Evolutionary conservation across 2,113 vertebrate genomes (phyloP).

Genomic region (Benthochromis sp.): DNA sequence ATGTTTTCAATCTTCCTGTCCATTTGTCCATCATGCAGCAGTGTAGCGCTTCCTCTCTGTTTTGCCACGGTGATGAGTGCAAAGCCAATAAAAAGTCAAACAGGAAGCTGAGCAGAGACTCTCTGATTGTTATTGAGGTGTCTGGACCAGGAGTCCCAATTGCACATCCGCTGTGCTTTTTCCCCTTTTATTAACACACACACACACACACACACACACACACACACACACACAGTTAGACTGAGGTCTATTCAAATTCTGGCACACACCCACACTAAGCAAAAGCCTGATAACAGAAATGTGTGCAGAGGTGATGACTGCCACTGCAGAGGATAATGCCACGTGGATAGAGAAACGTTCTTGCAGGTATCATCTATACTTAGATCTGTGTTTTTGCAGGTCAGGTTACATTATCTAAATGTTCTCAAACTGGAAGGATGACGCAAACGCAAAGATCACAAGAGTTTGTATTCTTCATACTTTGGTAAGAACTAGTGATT

Average conservation of each 20-base stretch:
- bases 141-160: slow-evolving; percentile 41
- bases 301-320: not conserved
- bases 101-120: slow-evolving; percentile 56
- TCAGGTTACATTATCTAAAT: not conserved
- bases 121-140: slow-evolving; percentile 64
- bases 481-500: not conserved
- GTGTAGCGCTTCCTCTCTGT: slow-evolving; percentile 56
- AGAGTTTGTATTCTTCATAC: not conserved
- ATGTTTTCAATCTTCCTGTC: slow-evolving; percentile 65
- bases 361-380: not conserved
- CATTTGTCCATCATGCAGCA: slow-evolving; percentile 58
- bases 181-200: slow-evolving; percentile 24
- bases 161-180: slow-evolving; percentile 30
- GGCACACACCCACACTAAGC: not conserved
- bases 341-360: not conserved
- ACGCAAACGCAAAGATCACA: not conserved
- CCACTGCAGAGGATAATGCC: not conserved
- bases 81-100: slow-evolving; percentile 65
- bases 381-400: not conserved
- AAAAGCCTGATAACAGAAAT: not conserved
- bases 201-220: not conserved
- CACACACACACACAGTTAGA: not conserved
- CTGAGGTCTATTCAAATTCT: slow-evolving; percentile 8
- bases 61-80: slow-evolving; percentile 38
- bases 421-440: not conserved